Base-by-base conservation (phyloP, 2,888 invertebrate species). In the Lycocerus yunnanus region DNA sequence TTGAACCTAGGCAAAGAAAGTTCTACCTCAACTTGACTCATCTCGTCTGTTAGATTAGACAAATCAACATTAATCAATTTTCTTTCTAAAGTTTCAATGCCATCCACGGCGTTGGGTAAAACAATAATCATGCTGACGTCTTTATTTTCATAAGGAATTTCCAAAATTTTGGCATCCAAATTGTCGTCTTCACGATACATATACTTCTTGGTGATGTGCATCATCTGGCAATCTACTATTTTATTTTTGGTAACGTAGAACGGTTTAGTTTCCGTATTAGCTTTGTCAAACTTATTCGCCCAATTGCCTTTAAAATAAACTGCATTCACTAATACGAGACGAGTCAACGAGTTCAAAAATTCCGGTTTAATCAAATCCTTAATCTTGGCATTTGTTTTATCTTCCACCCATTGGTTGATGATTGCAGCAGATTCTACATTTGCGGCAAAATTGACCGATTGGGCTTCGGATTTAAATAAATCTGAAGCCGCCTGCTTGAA, bases 231-330 rank as follows among this genome's bases (percentile, higher is more conserved):
- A 24, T 92, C 86, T 1, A 93, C 89, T 0, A 87, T 88, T 14
- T 88, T 88, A 0, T 85, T 86, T 13, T 85, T 85, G 60, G 88
- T 88, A 10, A 92, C 75, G 81, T 91, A 89, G 88, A 97, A 97
- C 1, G 90, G 89, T 69, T 87, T 88, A 0, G 90, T 88, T 13
- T 76, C 79, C 0, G 96, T 97, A 2, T 81, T 43, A 0, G 82
- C 81, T 0, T 88, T 82, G 20, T 92, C 84, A 82, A 97, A 97
- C 80, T 92, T 89, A 24, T 89, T 84, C 63, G 88, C 85, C 95
- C 96, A 97, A 58, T 90, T 88, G 2, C 93, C 91, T 89, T 96
- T 96, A 87, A 97, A 97, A 84, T 96, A 95, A 14, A 97, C 90
- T 0, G 95, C 96, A 84, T 95, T 97, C 2, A 95, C 90, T 5